These are phyloP conservation scores for Branchellion lobata DNA, from an alignment of 2,888 invertebrate genomes.

Conservation along the genomic window DNA sequence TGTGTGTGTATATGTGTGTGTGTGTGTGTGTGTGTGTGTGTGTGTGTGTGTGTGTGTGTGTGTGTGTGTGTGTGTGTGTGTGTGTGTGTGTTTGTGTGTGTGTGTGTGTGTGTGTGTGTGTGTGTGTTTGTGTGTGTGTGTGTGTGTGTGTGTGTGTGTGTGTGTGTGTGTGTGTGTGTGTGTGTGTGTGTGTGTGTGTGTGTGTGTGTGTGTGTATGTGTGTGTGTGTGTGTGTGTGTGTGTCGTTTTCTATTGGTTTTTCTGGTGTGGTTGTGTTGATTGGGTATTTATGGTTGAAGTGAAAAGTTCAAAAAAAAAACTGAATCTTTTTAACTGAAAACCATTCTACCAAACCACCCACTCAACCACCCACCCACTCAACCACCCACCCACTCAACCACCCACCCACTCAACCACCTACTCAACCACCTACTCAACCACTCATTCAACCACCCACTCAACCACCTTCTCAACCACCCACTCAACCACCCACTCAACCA, in stretches of 20 bases:
- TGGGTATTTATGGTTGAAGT: too few species aligned
- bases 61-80: constrained; percentile 12
- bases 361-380: too few species aligned
- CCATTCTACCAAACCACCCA: too few species aligned
- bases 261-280: constrained; percentile 32
- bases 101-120: constrained; percentile 39
- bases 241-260: constrained; percentile 40
- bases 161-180: constrained; percentile 39
- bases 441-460: too few species aligned
- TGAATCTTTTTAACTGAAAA: too few species aligned
- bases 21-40: constrained; percentile 44
- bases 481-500: too few species aligned
- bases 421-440: too few species aligned
- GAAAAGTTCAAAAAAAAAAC: too few species aligned
- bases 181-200: constrained; percentile 58
- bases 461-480: too few species aligned
- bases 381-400: too few species aligned
- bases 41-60: constrained; percentile 42
- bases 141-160: constrained; percentile 38
- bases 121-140: constrained; percentile 27
- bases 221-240: constrained; percentile 44
- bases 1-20: constrained; percentile 44
- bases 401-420: too few species aligned
- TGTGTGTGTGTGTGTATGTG: constrained; percentile 43
- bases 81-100: not conserved